Evolutionary conservation across 2,113 vertebrate genomes (phyloP).

Genomic region (Tympanuchus pallidicinctus): DNA sequence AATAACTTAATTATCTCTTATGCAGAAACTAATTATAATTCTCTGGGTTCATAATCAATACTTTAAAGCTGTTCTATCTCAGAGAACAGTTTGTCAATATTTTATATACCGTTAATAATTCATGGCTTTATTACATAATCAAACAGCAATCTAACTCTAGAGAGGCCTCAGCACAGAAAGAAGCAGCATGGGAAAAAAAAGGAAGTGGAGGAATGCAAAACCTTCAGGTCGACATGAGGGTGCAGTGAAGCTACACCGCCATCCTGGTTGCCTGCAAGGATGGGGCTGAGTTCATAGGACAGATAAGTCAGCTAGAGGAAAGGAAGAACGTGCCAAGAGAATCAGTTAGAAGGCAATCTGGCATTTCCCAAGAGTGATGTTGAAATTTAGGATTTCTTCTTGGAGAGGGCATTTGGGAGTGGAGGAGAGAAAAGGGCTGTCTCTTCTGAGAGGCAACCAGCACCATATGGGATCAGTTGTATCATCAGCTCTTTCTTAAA

Average conservation of each 20-base stretch:
- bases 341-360: not conserved
- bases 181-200: not conserved
- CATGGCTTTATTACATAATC: constrained; percentile 59
- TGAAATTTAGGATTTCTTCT: not conserved
- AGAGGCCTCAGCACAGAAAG: not conserved
- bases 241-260: not conserved
- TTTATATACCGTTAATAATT: constrained; percentile 66
- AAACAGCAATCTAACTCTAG: constrained; percentile 18
- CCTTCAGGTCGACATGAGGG: not conserved
- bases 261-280: not conserved
- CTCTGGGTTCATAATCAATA: constrained; percentile 61
- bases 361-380: not conserved
- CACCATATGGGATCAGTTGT: not conserved
- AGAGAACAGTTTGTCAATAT: constrained; percentile 64
- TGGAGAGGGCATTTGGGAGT: not conserved
- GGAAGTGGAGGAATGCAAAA: not conserved
- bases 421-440: not conserved
- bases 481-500: not conserved
- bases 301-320: not conserved
- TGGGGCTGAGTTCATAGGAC: not conserved
- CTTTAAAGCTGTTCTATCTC: constrained; percentile 40
- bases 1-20: constrained; percentile 68
- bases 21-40: constrained; percentile 61
- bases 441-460: not conserved
- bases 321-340: not conserved